phyloP scores from a whole-genome alignment of 2,113 vertebrate genomes.

The Gambusia holbrooki region DNA sequence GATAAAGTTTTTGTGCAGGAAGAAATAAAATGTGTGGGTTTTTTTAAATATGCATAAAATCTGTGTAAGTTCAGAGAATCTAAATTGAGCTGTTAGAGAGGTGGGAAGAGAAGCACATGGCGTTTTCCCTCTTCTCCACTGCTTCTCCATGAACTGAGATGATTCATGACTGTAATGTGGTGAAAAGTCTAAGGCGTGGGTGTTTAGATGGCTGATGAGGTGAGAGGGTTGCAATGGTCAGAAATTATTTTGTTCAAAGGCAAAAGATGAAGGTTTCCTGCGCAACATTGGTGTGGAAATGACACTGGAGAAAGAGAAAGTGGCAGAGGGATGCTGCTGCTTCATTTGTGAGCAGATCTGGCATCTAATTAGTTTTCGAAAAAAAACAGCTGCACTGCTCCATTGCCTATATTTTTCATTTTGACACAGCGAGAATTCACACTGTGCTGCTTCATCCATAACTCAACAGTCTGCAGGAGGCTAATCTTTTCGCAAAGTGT shows the following conservation, averaged over 20 bases:
- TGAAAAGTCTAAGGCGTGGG: slow-evolving; percentile 57
- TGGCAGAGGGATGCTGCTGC: slow-evolving; percentile 7
- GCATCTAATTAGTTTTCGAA: slow-evolving; percentile 32
- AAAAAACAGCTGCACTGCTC: slow-evolving; percentile 34
- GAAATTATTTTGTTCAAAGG: slow-evolving; percentile 47
- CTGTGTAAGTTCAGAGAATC: slow-evolving; percentile 45
- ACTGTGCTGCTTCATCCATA: not conserved
- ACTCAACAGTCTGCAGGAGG: slow-evolving; percentile 23
- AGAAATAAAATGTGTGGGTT: slow-evolving; percentile 40
- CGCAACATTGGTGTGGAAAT: slow-evolving; percentile 23
- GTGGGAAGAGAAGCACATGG: slow-evolving; percentile 39
- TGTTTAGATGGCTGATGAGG: slow-evolving; percentile 41
- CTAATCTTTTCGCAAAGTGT: not conserved
- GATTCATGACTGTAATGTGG: slow-evolving; percentile 44
- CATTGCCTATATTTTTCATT: slow-evolving; percentile 30
- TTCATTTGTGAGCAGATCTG: slow-evolving; percentile 17
- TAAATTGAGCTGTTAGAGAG: slow-evolving; percentile 40
- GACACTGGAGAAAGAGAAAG: not conserved
- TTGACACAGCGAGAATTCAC: slow-evolving; percentile 9
- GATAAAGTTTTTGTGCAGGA: slow-evolving; percentile 8
- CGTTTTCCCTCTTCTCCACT: slow-evolving; percentile 16
- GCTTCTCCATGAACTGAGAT: slow-evolving; percentile 28
- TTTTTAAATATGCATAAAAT: slow-evolving; percentile 52
- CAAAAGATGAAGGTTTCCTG: slow-evolving; percentile 24
- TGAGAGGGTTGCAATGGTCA: slow-evolving; percentile 21